Conservation (phyloP, 2,113 vertebrate genomes). For the Saimiri boliviensis region DNA sequence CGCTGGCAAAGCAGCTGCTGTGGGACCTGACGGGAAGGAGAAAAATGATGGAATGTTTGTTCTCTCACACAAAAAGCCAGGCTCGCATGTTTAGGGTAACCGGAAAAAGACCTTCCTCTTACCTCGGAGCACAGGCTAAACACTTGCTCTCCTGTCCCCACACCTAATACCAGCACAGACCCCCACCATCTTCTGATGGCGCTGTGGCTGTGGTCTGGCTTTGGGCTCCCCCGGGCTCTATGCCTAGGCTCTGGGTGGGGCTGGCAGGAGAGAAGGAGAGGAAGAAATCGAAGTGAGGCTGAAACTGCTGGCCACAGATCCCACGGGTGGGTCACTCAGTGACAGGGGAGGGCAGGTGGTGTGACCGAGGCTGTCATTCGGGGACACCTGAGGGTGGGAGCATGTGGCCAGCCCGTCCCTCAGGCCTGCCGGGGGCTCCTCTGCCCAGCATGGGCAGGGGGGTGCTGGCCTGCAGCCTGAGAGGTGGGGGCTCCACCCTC, state of each 20-base stretch:
- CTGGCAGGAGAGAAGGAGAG: background rate
- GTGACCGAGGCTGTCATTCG: background rate
- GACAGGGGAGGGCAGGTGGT: background rate
- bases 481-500: background rate
- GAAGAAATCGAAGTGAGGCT: background rate
- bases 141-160: background rate
- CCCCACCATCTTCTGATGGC: background rate
- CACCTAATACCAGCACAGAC: too few relatives aligned
- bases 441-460: background rate
- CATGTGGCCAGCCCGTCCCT: background rate
- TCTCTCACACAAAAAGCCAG: background rate
- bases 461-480: background rate
- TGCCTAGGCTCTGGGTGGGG: background rate
- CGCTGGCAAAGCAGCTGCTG: fast-evolving
- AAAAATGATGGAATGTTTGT: background rate
- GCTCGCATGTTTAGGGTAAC: background rate
- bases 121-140: fast-evolving
- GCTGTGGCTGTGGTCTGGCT: background rate
- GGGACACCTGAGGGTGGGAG: background rate
- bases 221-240: background rate
- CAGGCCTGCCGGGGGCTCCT: background rate
- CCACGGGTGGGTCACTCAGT: background rate
- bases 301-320: background rate
- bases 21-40: background rate
- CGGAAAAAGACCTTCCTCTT: background rate